phyloP scores from a whole-genome alignment of 2,888 invertebrate genomes.

The Hypolimnas misippus region DNA sequence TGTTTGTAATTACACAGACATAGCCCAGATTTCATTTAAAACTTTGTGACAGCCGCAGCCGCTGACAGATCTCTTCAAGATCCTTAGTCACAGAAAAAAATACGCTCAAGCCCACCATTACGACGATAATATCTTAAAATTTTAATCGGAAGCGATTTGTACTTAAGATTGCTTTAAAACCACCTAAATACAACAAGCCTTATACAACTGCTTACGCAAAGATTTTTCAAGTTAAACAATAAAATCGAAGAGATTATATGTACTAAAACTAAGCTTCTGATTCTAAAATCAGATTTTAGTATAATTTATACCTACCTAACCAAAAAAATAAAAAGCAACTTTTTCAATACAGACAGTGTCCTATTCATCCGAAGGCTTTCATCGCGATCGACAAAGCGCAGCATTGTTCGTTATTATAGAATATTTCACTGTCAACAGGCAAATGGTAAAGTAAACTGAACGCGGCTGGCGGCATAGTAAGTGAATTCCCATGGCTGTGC shows the following conservation, averaged over 20 bases:
- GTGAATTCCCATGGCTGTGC: slow-evolving; percentile 46
- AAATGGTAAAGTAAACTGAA: slow-evolving; percentile 48
- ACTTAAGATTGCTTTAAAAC: neutral
- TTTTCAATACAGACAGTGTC: slow-evolving; percentile 28
- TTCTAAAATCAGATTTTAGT: slow-evolving; percentile 1
- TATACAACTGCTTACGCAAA: too few relatives aligned
- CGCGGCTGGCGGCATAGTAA: slow-evolving; percentile 39
- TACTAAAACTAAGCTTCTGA: neutral
- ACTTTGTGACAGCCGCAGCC: slow-evolving; percentile 68
- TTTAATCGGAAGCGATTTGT: neutral
- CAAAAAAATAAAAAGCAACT: slow-evolving; percentile 23
- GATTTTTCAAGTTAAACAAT: too few relatives aligned
- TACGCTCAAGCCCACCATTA: slow-evolving; percentile 43
- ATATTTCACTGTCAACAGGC: slow-evolving; percentile 45
- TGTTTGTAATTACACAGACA: slow-evolving; percentile 80
- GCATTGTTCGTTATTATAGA: slow-evolving; percentile 44
- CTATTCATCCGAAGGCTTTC: slow-evolving; percentile 42
- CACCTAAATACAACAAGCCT: too few relatives aligned
- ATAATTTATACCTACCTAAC: slow-evolving; percentile 2
- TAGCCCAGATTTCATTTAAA: slow-evolving; percentile 77
- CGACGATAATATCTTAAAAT: neutral
- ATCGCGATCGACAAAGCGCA: slow-evolving; percentile 44
- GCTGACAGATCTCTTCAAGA: slow-evolving; percentile 56
- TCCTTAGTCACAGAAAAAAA: slow-evolving; percentile 63
- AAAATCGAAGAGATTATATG: neutral